Conservation (phyloP, 2,888 invertebrate species). For the Diloba caeruleocephala region DNA sequence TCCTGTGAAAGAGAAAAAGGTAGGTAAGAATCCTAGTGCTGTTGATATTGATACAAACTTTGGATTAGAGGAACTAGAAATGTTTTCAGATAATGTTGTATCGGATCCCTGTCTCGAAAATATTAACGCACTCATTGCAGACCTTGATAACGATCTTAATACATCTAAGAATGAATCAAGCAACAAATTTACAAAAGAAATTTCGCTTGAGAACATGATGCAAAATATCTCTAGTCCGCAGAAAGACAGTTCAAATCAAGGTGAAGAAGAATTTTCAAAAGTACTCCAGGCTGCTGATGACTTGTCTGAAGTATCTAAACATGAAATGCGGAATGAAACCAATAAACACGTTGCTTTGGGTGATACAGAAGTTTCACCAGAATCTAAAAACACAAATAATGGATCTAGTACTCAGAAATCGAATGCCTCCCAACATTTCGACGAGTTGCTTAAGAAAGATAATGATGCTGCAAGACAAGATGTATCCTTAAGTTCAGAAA, state of each 20-base stretch:
- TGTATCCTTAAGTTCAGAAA: slow-evolving; percentile 1
- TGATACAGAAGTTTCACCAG: slow-evolving; percentile 2
- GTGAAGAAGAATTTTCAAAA: slow-evolving; percentile 56
- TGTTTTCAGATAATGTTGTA: slow-evolving; percentile 75
- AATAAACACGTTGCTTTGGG: neutral
- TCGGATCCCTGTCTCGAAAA: slow-evolving; percentile 76
- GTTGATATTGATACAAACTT: slow-evolving; percentile 57
- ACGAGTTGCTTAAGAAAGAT: slow-evolving; percentile 2
- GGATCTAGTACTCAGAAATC: neutral
- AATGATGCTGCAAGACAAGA: slow-evolving; percentile 4
- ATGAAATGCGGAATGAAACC: slow-evolving; percentile 3
- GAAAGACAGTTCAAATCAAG: slow-evolving; percentile 52
- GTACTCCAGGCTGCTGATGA: slow-evolving; percentile 46
- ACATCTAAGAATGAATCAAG: slow-evolving; percentile 59
- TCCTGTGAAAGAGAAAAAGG: slow-evolving; percentile 24
- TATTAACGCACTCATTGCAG: slow-evolving; percentile 78
- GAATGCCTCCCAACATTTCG: slow-evolving; percentile 2
- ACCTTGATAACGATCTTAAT: slow-evolving; percentile 74
- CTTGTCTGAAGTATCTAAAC: slow-evolving; percentile 7
- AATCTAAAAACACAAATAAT: slow-evolving; percentile 3
- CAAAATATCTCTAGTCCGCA: slow-evolving; percentile 63
- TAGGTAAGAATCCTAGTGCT: slow-evolving; percentile 19
- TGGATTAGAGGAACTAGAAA: slow-evolving; percentile 73
- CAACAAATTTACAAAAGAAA: slow-evolving; percentile 69
- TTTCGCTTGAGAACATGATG: slow-evolving; percentile 69